Base-by-base conservation (phyloP, 2,797 vertebrate genomes). In the Arctocebus calabarensis region DNA sequence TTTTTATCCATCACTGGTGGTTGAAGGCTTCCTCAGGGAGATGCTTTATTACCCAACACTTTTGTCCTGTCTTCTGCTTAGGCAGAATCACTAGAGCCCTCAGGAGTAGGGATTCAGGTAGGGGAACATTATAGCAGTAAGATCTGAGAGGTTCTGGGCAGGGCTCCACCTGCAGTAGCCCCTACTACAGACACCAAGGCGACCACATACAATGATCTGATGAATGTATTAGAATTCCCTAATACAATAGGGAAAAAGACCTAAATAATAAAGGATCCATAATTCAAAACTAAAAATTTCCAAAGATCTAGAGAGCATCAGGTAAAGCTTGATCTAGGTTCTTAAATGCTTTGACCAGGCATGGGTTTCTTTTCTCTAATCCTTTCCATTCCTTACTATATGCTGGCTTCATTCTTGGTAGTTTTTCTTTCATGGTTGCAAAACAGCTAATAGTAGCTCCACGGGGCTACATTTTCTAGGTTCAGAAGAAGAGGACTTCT, bases 221-320 rank as follows among this genome's bases (percentile, higher is more conserved):
- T 81, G 37, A 84, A 86, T 79, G 16, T 55, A 37, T 52, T 88
- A 86, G 20, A 73, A 91, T 77, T 86, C 16, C 7, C 29, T 40
- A 52, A 16, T 52, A 16, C 4, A 52, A 16, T 52, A 52, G 14
- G 48, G 48, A 34, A 29, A 88, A 88, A 84, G 45, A 86, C 1
- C 45, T 83, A 74, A 90, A 79, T 90, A 55, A 74, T 68, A 90
- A 83, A 70, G 32, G 37, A 84, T 8, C 0, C 20, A 55, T 37
- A 77, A 64, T 88, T 94, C 74, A 92, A 92, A 94, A 83, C 74
- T 22, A 13, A 84, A 84, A 91, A 87, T 83, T 14, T 45, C 29
- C 13, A 37, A 91, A 94, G 40, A 52, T 40, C 73, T 27, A 5
- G 0, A 3, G 79, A 71, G 7, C 71, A 86, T 94, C 66, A 83